Evolutionary conservation across 2,113 vertebrate species (phyloP).

Genomic region (Neomonachus schauinslandi): DNA sequence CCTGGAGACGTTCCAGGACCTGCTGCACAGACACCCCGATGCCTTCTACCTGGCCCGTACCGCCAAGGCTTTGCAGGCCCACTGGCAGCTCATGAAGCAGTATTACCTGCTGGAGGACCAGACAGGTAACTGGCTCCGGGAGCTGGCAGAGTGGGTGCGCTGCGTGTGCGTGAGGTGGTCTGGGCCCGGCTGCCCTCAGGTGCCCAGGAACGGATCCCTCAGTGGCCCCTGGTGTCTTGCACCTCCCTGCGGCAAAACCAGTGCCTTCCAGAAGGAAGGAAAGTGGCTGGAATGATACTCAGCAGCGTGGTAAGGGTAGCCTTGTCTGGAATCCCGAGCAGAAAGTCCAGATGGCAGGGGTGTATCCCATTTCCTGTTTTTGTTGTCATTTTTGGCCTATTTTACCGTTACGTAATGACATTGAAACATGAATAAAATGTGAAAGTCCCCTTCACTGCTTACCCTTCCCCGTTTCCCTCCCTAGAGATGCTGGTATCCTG

Average conservation of each 20-base stretch:
- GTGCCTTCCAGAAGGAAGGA: background rate
- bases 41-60: slow-evolving; percentile 95
- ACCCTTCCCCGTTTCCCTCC: background rate
- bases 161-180: background rate
- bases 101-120: slow-evolving; percentile 97
- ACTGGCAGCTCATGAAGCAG: slow-evolving; percentile 98
- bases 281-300: background rate
- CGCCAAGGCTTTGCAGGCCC: slow-evolving; percentile 94
- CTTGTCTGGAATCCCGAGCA: background rate
- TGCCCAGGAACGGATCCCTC: background rate
- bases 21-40: slow-evolving; percentile 93
- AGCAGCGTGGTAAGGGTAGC: background rate
- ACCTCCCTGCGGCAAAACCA: background rate
- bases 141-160: background rate
- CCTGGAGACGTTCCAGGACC: slow-evolving; percentile 95
- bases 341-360: background rate
- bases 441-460: background rate
- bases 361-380: background rate
- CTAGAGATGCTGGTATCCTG: background rate
- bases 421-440: background rate
- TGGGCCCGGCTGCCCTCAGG: background rate
- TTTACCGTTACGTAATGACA: background rate
- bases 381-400: background rate
- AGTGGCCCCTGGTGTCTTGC: background rate
- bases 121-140: slow-evolving; percentile 87